Conservation (phyloP, 2,797 vertebrate genomes). For the Sparus aurata region DNA sequence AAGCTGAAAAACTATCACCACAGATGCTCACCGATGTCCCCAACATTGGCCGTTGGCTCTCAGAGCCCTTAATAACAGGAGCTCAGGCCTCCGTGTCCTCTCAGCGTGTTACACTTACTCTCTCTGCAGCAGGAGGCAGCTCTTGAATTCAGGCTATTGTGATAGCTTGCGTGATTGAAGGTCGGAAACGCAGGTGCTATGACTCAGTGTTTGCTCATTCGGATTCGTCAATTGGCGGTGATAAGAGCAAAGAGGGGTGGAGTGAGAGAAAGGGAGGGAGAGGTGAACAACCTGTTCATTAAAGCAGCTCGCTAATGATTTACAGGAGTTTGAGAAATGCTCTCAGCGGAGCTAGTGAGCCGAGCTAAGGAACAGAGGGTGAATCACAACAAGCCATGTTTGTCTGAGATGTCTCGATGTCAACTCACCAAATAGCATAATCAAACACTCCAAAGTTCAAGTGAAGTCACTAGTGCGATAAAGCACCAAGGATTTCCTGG, state of each 20-base stretch:
- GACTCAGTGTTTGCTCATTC: conserved; percentile 83
- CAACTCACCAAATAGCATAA: not conserved
- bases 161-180: conserved; percentile 79
- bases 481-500: not conserved
- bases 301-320: conserved; percentile 79
- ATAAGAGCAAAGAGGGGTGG: conserved; percentile 60
- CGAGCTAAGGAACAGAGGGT: conserved; percentile 45
- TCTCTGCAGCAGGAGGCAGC: conserved; percentile 33
- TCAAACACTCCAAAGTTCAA: conserved; percentile 10
- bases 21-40: too few relatives aligned
- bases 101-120: conserved; percentile 30
- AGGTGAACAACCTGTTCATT: conserved; percentile 67
- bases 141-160: conserved; percentile 55
- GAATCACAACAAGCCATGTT: conserved; percentile 47
- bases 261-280: conserved; percentile 19
- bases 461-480: not conserved
- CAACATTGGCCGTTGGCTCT: too few relatives aligned
- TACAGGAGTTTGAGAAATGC: conserved; percentile 72
- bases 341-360: conserved; percentile 59
- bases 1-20: too few relatives aligned
- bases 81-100: conserved; percentile 6
- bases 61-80: not conserved
- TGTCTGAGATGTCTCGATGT: conserved; percentile 18
- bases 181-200: conserved; percentile 70
- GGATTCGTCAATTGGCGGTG: conserved; percentile 72